phyloP scores from a whole-genome alignment of 2,888 invertebrate genomes.

The Mythimna impura region DNA sequence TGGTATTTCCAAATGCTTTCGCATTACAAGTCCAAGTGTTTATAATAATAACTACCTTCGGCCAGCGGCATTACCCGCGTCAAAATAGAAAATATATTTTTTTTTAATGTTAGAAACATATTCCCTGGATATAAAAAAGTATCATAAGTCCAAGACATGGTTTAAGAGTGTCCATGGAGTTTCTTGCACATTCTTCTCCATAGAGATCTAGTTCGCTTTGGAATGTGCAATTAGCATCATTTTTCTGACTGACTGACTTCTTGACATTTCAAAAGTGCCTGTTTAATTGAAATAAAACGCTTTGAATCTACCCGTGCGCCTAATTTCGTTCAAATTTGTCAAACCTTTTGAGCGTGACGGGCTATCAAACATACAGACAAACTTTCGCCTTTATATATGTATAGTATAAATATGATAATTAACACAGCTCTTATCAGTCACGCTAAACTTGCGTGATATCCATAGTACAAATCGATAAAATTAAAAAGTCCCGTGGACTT shows the following conservation, averaged over 20 bases:
- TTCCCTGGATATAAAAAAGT: no score
- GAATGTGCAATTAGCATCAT: no score
- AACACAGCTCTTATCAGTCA: conserved; percentile 27
- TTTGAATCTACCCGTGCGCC: no score
- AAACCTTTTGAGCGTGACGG: not conserved
- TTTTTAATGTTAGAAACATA: no score
- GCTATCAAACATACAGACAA: not conserved
- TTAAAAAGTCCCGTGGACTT: conserved; percentile 1
- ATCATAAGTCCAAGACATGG: not conserved
- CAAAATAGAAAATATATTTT: not conserved
- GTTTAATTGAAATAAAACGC: no score
- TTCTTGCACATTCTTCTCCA: no score
- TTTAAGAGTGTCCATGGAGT: no score
- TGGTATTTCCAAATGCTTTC: no score
- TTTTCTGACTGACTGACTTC: no score
- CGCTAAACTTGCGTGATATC: conserved; percentile 15
- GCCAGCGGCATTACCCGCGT: not conserved
- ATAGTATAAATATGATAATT: not conserved
- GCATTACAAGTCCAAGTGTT: no score
- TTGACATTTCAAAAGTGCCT: no score
- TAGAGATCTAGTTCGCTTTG: no score
- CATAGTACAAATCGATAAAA: not conserved
- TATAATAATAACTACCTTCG: not conserved
- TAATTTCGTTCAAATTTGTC: not conserved
- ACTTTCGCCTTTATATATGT: not conserved